phyloP scores from a whole-genome alignment of 2,113 vertebrate species.

The Dendropsophus ebraccatus region DNA sequence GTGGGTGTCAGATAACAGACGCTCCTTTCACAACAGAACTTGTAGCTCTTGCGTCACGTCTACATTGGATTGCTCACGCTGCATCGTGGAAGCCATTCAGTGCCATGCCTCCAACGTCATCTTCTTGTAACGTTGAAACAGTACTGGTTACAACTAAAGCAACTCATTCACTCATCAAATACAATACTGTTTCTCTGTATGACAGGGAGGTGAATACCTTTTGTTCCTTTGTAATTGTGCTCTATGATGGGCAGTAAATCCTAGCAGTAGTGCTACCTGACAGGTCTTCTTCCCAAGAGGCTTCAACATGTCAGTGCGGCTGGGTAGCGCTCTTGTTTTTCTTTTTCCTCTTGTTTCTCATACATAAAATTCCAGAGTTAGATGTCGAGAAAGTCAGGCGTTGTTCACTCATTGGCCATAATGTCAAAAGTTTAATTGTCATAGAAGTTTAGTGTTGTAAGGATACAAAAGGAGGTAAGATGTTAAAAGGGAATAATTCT shows the following conservation, averaged over 20 bases:
- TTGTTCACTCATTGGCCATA: neutral
- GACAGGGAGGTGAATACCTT: conserved; percentile 14
- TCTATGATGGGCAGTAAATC: conserved; percentile 23
- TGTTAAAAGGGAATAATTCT: neutral
- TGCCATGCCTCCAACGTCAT: neutral
- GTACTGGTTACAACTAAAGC: neutral
- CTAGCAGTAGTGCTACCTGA: conserved; percentile 13
- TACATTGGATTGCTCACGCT: too few relatives aligned
- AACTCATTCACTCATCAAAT: neutral
- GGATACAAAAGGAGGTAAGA: neutral
- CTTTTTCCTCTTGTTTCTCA: conserved; percentile 11
- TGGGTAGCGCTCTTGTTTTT: neutral
- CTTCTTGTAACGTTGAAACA: neutral
- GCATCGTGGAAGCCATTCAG: too few relatives aligned
- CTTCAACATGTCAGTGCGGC: neutral
- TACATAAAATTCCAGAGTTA: conserved; percentile 23
- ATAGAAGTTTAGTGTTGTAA: neutral
- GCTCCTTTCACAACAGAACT: too few relatives aligned
- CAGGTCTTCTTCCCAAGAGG: conserved; percentile 11
- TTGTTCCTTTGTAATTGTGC: conserved; percentile 14
- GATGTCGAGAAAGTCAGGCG: neutral
- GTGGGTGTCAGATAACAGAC: too few relatives aligned
- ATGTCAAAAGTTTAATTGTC: neutral
- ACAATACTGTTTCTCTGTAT: too few relatives aligned
- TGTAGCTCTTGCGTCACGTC: too few relatives aligned